Base-by-base conservation (phyloP, 2,797 vertebrate species). In the Notolabrus celidotus region DNA sequence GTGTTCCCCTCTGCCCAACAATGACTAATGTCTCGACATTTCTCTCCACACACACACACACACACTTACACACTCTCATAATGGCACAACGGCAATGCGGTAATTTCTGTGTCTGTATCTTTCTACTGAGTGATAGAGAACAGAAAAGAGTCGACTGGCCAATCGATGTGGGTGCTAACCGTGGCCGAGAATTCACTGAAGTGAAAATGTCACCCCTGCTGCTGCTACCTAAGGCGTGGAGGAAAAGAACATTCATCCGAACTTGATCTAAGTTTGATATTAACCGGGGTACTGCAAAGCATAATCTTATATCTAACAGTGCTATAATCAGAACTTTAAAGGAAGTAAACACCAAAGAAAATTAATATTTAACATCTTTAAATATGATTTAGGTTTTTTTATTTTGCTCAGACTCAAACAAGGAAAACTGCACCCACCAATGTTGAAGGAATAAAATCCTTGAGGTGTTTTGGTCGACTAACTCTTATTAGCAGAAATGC, bases 81-180 rank as follows among this genome's bases (percentile, higher is more conserved):
- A 31, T 10, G 15, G 20, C 55, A 65, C 43, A 54, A 55, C 9
- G n/a, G 47, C 59, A 38, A 51, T 53, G 63, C 51, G 31, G 64
- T 74, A 2, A 68, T 75, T 82, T 60, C 54, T 77, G 46, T 60
- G 33, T 42, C 64, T 75, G 43, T 52, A 72, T 53, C 29, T 88
- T 81, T 51, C 33, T 41, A 79, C 74, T 78, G 79, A 79, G 51
- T 46, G 71, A 90, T 60, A 74, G 72, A 80, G 86, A 53, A 71
- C 54, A 79, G 79, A 57, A 60, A 68, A 70, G 46, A 82, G 62
- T 74, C 34, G 53, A 76, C 60, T 60, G 64, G 71, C 63, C 77
- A 67, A 80, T 89, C 69, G 49, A 90, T 90, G 79, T 16, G 23
- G 38, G 52, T 0, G 10, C 60, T 65, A 61, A 66, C 47, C 7